These are phyloP conservation scores for Maniola jurtina DNA, from an alignment of 1,140 invertebrate genomes.

Conservation along the genomic window DNA sequence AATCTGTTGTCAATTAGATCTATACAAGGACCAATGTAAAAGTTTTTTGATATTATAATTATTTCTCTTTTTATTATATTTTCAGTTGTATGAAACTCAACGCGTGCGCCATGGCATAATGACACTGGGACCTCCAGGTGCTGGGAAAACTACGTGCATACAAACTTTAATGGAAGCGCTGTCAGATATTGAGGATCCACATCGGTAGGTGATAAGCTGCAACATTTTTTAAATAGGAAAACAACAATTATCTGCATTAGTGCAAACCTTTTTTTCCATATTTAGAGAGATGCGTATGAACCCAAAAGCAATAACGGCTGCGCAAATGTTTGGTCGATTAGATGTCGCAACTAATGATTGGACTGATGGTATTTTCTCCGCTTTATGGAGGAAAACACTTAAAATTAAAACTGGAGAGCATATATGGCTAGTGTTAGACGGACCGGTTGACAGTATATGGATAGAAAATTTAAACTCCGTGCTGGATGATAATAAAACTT, in stretches of 20 bases:
- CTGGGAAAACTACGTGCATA: constrained; percentile 97
- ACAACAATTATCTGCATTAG: neutral
- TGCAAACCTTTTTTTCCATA: neutral
- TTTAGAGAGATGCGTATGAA: constrained; percentile 97
- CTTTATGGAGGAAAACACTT: constrained; percentile 95
- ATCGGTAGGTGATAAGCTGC: constrained; percentile 81
- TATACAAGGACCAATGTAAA: neutral
- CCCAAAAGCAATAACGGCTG: constrained; percentile 97
- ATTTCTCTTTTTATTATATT: neutral
- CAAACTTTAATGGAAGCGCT: constrained; percentile 96
- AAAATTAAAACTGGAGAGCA: constrained; percentile 93
- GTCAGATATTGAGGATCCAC: constrained; percentile 89
- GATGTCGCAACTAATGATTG: constrained; percentile 99
- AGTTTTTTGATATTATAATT: neutral
- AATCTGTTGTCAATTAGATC: no score
- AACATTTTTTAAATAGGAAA: neutral
- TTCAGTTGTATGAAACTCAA: constrained; percentile 95
- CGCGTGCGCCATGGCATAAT: constrained; percentile 97
- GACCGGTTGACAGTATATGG: constrained; percentile 97
- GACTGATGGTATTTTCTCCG: constrained; percentile 98
- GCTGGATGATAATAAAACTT: constrained; percentile 95
- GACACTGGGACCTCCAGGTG: constrained; percentile 96
- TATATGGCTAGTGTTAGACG: constrained; percentile 96
- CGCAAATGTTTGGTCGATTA: constrained; percentile 97
- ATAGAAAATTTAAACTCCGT: constrained; percentile 98